Base-by-base conservation (phyloP, 2,888 invertebrate species). In the Hololepta plana region DNA sequence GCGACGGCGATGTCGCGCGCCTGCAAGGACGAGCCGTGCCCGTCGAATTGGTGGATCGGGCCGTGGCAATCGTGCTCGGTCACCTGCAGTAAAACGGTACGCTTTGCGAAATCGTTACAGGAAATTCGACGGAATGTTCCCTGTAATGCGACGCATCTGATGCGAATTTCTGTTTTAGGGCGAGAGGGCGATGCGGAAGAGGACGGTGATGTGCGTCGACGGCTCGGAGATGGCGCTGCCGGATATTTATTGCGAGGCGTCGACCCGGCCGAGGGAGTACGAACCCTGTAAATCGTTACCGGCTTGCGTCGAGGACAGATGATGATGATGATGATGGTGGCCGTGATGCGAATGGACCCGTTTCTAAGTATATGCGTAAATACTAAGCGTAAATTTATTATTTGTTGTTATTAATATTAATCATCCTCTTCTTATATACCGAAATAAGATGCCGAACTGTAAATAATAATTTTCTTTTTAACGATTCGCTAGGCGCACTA, bases 1-100 rank as follows among this genome's bases (percentile, higher is more conserved):
- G 7, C 17, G 17, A n/a, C 7, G 7, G 68, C 72, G 38, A 55
- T 67, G 40, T 63, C 65, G 44, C 62, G 72, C 35, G 56, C 59
- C 21, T 84, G 84, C 48, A 72, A 69, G 44, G 60, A 59, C 31
- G 64, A 67, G 36, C 59, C 63, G 17, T 72, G 74, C 47, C 72
- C 72, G 6, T 66, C 72, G n/a, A 68, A 69, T 46, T 88, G 87
- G 87, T 84, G 82, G 79, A 62, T 71, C 12, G 85, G 84, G 1
- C 71, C 76, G 1, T 90, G 88, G 88, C 77, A 79, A 43, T 67
- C 73, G 31, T 88, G 88, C 50, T 68, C 75, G 4, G 66, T 68
- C 1, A 71, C 71, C 1, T 79, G 79, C 42, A 63, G 35, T n/a
- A 37, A 38, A 23, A 42, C 45, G 38, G 53, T 52, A 41, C 35